These are phyloP conservation scores for Masticophis lateralis DNA, from an alignment of 2,797 vertebrate species.

Conservation along the genomic window DNA sequence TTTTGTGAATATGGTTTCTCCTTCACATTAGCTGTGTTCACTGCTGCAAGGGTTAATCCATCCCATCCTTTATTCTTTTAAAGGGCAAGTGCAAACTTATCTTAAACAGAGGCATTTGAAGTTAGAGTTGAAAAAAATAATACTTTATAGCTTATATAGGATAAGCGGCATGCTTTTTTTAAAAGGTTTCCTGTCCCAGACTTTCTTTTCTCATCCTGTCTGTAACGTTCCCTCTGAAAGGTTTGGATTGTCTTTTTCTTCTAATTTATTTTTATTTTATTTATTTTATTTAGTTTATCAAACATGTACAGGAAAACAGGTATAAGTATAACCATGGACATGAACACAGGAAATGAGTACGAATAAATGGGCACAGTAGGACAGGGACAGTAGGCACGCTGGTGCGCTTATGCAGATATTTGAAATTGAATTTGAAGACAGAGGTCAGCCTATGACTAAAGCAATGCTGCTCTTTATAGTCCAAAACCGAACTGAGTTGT, in stretches of 20 bases:
- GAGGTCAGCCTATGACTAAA: not conserved
- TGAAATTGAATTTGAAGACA: not conserved
- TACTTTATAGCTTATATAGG: constrained; percentile 40
- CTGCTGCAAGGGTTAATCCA: constrained; percentile 24
- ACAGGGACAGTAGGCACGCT: no score
- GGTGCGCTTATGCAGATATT: no score
- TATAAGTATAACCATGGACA: no score
- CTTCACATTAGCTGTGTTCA: not conserved
- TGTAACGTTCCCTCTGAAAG: constrained; percentile 27
- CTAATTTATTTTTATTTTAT: not conserved
- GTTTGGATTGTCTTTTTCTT: not conserved
- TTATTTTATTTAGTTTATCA: no score
- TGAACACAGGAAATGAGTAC: no score
- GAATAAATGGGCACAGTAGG: no score
- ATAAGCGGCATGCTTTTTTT: constrained; percentile 31
- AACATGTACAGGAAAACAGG: no score
- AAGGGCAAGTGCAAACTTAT: constrained; percentile 45
- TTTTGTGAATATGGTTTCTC: not conserved
- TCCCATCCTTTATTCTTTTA: constrained; percentile 12
- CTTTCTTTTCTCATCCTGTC: constrained; percentile 23
- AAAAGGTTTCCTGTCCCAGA: constrained; percentile 23
- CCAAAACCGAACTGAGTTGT: not conserved
- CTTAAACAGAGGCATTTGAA: constrained; percentile 39
- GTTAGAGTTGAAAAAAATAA: not conserved
- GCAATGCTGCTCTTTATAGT: not conserved